Evolutionary conservation across 2,113 vertebrate genomes (phyloP), one percentile per base, ranked within the genome.

Genomic region (Ascaphus truei): DNA sequence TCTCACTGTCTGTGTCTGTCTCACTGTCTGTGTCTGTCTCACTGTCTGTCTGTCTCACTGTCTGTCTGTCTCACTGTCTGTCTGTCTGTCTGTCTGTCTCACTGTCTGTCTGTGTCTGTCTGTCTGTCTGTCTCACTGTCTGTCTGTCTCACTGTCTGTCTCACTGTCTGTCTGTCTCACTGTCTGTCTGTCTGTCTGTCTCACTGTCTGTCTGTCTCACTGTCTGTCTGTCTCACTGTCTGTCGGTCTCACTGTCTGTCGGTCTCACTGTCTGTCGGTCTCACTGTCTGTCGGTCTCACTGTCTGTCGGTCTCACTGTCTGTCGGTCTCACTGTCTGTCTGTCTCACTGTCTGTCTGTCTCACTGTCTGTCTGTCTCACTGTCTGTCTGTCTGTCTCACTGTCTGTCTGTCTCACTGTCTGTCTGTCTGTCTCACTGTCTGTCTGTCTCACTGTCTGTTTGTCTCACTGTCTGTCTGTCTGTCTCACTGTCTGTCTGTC

Each of bases 1-100:
- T 56, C 4, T 5, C 61, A 64, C 66, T 72, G 73, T 62, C 76
- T 72, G 68, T 37, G 26, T 56, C 48, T 57, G 12, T 56, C 74
- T 71, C 23, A 65, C 18, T 39, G 10, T 39, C 5, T 3, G 3
- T 39, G 3, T 39, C 12, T 39, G 10, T 9, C 12, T 39, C 10
- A 9, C 36, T 39, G 36, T 39, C 5, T 39, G 10, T 3, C 12
- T 39, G 36, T 39, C 36, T 39, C 10, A 9, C 36, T 39, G 12
- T 39, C 36, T n/a, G n/a, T n/a, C n/a, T n/a, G 6, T 52, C 48
- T 52, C 7, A 4, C 5, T 52, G 48, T 52, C 5, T 52, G 48
- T 52, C 48, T 6, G n/a, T n/a, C n/a, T n/a, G n/a, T n/a, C n/a
- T n/a, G n/a, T n/a, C n/a, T n/a, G n/a, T n/a, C n/a, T n/a, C n/a